Base-by-base conservation (phyloP, 2,113 vertebrate species). In the Toxostoma redivivum region DNA sequence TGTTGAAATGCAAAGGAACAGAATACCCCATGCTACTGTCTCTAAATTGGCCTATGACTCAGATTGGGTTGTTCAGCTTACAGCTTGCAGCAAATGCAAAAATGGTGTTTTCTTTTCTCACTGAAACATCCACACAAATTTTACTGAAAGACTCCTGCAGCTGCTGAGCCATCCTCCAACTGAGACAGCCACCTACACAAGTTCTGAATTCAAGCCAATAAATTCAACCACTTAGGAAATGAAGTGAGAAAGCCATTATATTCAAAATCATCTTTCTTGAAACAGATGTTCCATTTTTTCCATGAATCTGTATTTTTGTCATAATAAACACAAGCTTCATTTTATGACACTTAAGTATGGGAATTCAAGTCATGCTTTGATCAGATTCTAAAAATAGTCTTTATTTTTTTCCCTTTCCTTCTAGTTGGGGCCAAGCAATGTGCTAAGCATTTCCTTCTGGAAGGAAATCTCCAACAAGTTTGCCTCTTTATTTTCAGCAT, bases 371-470 rank as follows among this genome's bases (percentile, higher is more conserved):
- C 82, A 97, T 93, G 94, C 92, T 97, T 98, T 98, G 98, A 98
- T 98, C 97, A 94, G 85, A 92, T 94, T 95, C 98, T 98, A 98
- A 99, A 98, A 98, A 98, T 98, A 98, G 81, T 69, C 86, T 93
- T 96, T 73, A 35, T 91, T 89, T 94, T 97, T 91, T 97, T 53
- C 71, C 58, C 31, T 79, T 93, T 82, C 90, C 94, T 96, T 74
- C 86, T 90, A 96, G 71, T 54, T 95, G 92, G 70, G 97, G 95
- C 94, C 95, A 98, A 95, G 97, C 97, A 98, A 98, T 96, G 97
- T 97, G 95, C 93, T 98, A 98, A 98, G 97, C 90, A 98, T 98
- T 98, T 98, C 98, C 97, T 98, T 97, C 97, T 98, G 94, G 88
- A 97, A 97, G 97, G 97, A 98, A 98, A 98, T 96, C 95, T 96